These are phyloP conservation scores for Myioborus miniatus DNA, from an alignment of 2,797 vertebrate species.

Conservation along the genomic window DNA sequence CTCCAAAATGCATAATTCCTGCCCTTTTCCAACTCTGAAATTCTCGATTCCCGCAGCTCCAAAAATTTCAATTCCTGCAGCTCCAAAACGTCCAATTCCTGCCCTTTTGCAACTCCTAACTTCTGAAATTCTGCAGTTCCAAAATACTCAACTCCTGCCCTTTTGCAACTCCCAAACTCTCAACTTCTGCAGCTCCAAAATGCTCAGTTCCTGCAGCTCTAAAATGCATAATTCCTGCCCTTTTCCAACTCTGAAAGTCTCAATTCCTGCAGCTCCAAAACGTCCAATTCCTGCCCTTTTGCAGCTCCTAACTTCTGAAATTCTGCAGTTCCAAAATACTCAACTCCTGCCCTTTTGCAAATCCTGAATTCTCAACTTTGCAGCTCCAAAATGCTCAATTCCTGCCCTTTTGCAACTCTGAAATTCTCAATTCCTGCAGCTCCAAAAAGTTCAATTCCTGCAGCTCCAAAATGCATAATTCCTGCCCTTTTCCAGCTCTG, in stretches of 20 bases:
- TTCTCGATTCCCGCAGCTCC: background rate
- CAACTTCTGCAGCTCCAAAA: too few relatives aligned
- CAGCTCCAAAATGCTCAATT: background rate
- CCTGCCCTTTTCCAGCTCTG: background rate
- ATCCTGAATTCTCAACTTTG: background rate
- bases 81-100: fast-evolving
- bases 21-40: background rate
- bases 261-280: background rate
- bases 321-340: background rate
- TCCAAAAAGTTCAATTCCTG: too few relatives aligned
- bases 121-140: background rate
- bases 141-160: too few relatives aligned
- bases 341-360: background rate
- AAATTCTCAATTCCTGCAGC: too few relatives aligned
- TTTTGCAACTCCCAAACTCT: too few relatives aligned
- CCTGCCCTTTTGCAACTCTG: too few relatives aligned
- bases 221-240: fast-evolving
- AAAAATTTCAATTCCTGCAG: fast-evolving
- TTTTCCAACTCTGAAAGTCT: fast-evolving
- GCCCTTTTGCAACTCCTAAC: too few relatives aligned
- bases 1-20: background rate
- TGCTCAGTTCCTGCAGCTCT: background rate
- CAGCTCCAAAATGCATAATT: fast-evolving
- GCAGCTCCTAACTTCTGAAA: fast-evolving
- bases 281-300: fast-evolving